Evolutionary conservation across 2,113 vertebrate species (phyloP).

Genomic region (Callipepla californica): DNA sequence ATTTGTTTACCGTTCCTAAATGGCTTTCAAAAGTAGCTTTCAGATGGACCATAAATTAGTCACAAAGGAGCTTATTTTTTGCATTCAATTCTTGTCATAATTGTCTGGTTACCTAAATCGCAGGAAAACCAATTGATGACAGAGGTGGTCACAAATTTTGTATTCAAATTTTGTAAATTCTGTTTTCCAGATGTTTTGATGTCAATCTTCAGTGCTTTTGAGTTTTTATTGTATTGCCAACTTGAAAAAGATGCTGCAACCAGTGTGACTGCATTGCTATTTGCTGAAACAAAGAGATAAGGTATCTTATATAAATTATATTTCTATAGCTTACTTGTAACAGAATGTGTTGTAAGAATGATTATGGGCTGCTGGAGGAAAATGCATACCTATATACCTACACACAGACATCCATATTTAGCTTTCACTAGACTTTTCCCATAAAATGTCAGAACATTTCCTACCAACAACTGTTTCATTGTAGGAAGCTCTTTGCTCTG

Average conservation of each 20-base stretch:
- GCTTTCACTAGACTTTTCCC: background rate
- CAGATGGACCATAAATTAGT: background rate
- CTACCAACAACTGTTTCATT: background rate
- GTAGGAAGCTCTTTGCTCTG: background rate
- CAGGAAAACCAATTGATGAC: background rate
- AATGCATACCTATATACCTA: background rate
- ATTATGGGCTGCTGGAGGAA: background rate
- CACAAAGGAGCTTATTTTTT: background rate
- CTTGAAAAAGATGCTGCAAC: background rate
- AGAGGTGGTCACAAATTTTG: background rate
- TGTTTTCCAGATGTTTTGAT: background rate
- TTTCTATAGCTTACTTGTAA: background rate
- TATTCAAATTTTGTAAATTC: background rate
- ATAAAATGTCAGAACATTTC: background rate
- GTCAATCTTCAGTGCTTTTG: background rate
- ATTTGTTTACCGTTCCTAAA: background rate
- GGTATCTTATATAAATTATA: background rate
- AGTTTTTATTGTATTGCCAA: background rate
- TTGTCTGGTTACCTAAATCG: background rate
- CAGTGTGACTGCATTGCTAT: background rate
- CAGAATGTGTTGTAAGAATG: background rate
- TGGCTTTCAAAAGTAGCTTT: background rate
- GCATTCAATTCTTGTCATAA: background rate
- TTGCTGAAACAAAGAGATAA: slow-evolving; percentile 4
- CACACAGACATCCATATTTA: background rate